Percentiles rank a stretch among this genome's conserved stretches.
phyloP scores from a whole-genome alignment of 37 sponge, comb jelly and placozoan genomes.

The Aphrocallistes beatrix region DNA sequence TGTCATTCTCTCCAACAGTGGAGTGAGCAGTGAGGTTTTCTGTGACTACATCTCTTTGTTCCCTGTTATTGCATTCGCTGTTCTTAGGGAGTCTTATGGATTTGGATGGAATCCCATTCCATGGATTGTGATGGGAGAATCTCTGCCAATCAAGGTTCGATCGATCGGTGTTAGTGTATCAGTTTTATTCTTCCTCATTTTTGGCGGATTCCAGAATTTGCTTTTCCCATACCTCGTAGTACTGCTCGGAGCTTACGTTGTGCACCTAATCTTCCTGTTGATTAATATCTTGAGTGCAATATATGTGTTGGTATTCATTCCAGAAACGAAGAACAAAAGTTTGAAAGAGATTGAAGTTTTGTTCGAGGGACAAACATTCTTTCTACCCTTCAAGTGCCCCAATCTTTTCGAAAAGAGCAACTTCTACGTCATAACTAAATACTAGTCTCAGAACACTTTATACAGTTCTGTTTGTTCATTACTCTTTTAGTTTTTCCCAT shows the following conservation, averaged over 20 bases:
- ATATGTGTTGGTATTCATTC: constrained; percentile 37
- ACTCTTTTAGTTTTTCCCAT: too few relatives aligned
- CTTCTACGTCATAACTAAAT: background rate
- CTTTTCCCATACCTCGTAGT: background rate
- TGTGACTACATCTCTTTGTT: constrained; percentile 20
- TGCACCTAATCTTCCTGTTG: too few relatives aligned
- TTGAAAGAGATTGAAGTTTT: constrained; percentile 43
- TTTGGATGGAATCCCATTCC: too few relatives aligned
- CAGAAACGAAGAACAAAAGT: constrained; percentile 45
- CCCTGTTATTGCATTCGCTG: constrained; percentile 29
- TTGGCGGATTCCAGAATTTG: background rate
- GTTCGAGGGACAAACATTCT: constrained; percentile 1
- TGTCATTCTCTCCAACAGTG: too few relatives aligned
- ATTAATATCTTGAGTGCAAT: constrained; percentile 17
- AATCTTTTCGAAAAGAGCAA: background rate
- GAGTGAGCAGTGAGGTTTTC: too few relatives aligned
- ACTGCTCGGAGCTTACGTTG: too few relatives aligned
- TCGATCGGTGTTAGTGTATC: constrained; percentile 22
- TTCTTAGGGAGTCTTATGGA: too few relatives aligned
- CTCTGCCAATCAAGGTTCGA: constrained; percentile 28
- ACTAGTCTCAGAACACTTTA: too few relatives aligned
- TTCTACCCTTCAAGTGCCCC: background rate
- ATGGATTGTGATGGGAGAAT: too few relatives aligned
- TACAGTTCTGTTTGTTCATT: too few relatives aligned
- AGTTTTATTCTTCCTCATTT: constrained; percentile 19